Evolutionary conservation across 2,888 invertebrate species (phyloP).

Genomic region (Sabatieria punctata): DNA sequence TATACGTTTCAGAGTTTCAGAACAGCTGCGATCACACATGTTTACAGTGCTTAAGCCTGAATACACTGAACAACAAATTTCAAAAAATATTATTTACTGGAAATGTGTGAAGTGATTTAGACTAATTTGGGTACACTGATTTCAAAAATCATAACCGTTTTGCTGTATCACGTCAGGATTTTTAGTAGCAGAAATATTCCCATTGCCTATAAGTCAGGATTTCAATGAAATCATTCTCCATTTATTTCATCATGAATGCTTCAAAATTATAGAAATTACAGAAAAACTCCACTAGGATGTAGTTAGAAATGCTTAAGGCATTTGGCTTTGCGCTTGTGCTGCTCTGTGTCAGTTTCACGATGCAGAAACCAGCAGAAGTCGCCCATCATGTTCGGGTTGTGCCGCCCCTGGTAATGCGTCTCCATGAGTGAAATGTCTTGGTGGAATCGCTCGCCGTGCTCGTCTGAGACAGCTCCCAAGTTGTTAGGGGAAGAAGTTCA

Average conservation of each 20-base stretch:
- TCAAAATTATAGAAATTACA: neutral
- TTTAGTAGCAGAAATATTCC: neutral
- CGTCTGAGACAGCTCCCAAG: constrained; percentile 27
- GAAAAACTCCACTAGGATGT: neutral
- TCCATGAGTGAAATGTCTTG: constrained; percentile 29
- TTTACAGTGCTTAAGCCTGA: too few species aligned
- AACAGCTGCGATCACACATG: too few species aligned
- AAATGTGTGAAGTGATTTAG: neutral
- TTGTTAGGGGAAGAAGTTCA: constrained; percentile 31
- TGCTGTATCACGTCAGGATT: neutral
- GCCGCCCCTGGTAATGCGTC: constrained; percentile 25
- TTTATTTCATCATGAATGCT: neutral
- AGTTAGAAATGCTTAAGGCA: constrained; percentile 4
- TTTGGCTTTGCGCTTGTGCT: constrained; percentile 2
- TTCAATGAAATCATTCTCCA: neutral
- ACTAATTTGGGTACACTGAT: constrained; percentile 1
- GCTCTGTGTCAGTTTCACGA: constrained; percentile 2
- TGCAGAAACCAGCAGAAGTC: constrained; percentile 23
- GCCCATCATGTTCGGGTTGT: constrained; percentile 25
- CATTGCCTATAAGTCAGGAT: too few species aligned
- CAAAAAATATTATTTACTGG: too few species aligned
- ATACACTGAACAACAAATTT: too few species aligned
- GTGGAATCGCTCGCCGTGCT: constrained; percentile 32
- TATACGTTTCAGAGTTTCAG: too few species aligned
- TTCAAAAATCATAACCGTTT: neutral